Evolutionary conservation across 2,113 vertebrate genomes (phyloP).

Genomic region (Corythaixoides concolor): DNA sequence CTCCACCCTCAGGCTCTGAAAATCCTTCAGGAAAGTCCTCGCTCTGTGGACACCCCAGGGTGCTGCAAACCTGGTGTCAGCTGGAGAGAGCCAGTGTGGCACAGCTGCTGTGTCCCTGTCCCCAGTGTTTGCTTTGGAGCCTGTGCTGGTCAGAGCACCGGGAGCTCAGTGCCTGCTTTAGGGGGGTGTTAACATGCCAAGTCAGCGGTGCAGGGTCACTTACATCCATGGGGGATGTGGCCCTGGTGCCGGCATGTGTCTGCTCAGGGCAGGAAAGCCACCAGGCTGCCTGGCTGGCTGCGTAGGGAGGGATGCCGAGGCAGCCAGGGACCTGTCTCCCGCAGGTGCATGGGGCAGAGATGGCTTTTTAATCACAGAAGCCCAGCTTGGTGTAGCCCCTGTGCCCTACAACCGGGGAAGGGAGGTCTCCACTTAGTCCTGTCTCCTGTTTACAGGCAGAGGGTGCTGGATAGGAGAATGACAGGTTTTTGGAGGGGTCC

Average conservation of each 20-base stretch:
- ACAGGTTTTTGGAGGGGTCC: not conserved
- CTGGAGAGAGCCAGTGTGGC: not conserved
- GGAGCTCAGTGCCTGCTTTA: not conserved
- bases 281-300: not conserved
- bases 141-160: not conserved
- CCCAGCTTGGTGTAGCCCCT: too few species aligned
- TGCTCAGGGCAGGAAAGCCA: not conserved
- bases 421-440: not conserved
- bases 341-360: not conserved
- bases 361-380: not conserved
- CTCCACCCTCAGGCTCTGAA: not conserved
- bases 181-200: not conserved
- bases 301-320: not conserved
- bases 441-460: not conserved
- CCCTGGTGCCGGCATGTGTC: not conserved
- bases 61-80: not conserved
- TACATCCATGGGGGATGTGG: accelerated
- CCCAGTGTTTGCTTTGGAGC: not conserved
- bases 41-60: not conserved
- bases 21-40: not conserved
- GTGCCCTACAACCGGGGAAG: too few species aligned
- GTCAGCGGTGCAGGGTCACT: not conserved
- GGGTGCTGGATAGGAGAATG: not conserved
- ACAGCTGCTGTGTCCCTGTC: accelerated
- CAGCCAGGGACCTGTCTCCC: not conserved